phyloP scores from a whole-genome alignment of 2,113 vertebrate genomes.

The Pseudorasbora parva region DNA sequence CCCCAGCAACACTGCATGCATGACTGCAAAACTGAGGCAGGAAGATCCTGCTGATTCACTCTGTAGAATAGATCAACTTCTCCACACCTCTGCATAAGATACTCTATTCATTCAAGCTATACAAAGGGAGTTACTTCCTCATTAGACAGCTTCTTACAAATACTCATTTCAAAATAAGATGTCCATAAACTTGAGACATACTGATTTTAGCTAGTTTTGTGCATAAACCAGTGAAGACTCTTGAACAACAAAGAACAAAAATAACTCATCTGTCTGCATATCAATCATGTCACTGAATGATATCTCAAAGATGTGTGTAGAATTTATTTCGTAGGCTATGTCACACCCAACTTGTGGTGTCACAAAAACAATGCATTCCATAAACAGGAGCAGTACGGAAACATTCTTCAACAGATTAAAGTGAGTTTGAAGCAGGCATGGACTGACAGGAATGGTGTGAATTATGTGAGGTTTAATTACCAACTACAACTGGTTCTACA shows the following conservation, averaged over 20 bases:
- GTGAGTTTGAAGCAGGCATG: background rate
- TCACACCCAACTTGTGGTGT: conserved; percentile 5
- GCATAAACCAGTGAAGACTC: background rate
- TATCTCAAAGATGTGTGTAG: too few species aligned
- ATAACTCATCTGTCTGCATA: background rate
- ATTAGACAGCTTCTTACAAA: background rate
- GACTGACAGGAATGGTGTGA: background rate
- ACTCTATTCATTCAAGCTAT: background rate
- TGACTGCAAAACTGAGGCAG: background rate
- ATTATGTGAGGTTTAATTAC: background rate
- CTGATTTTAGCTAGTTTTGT: background rate
- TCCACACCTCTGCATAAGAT: background rate
- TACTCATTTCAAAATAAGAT: background rate
- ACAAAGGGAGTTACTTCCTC: background rate
- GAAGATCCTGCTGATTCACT: conserved; percentile 4
- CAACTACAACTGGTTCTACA: conserved; percentile 15
- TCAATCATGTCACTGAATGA: background rate
- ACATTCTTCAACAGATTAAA: background rate
- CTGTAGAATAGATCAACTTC: background rate
- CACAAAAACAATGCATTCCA: conserved; percentile 45
- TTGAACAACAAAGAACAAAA: background rate
- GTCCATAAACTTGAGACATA: background rate
- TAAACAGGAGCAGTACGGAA: conserved; percentile 38
- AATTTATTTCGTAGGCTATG: background rate
- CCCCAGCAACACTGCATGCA: background rate